phyloP scores from a whole-genome alignment of 1,140 invertebrate genomes.

The Hypothenemus hampei region DNA sequence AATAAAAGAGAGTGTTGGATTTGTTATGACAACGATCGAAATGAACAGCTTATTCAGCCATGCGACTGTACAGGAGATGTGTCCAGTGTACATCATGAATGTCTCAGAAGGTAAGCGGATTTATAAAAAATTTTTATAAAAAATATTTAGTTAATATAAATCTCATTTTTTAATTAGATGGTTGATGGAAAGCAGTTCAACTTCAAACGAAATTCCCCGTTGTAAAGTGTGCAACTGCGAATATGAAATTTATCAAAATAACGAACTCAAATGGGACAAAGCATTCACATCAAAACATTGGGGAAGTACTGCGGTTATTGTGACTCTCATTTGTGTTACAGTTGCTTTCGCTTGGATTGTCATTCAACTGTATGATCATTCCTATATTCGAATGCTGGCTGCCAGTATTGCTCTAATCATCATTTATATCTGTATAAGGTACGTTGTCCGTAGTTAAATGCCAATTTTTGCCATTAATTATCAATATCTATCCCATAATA shows the following conservation, averaged over 20 bases:
- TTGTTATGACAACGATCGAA: slow-evolving; percentile 79
- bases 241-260: slow-evolving; percentile 47
- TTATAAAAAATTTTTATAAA: background rate
- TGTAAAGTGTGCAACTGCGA: slow-evolving; percentile 44
- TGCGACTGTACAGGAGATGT: slow-evolving; percentile 89
- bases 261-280: slow-evolving; percentile 70
- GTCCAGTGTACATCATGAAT: slow-evolving; percentile 85
- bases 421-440: slow-evolving; percentile 81
- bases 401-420: slow-evolving; percentile 75
- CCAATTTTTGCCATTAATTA: too few relatives aligned
- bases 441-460: too few relatives aligned
- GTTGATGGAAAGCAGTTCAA: slow-evolving; percentile 43
- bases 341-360: slow-evolving; percentile 74
- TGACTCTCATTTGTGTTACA: slow-evolving; percentile 70
- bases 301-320: slow-evolving; percentile 59
- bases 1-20: slow-evolving; percentile 81
- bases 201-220: slow-evolving; percentile 32
- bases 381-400: slow-evolving; percentile 70
- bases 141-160: background rate
- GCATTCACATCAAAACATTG: slow-evolving; percentile 77
- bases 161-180: slow-evolving; percentile 23
- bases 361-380: slow-evolving; percentile 72
- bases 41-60: slow-evolving; percentile 81
- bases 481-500: too few relatives aligned
- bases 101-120: slow-evolving; percentile 60